Conservation (phyloP, 2,888 invertebrate genomes). For the Eupelmus urozonus region DNA sequence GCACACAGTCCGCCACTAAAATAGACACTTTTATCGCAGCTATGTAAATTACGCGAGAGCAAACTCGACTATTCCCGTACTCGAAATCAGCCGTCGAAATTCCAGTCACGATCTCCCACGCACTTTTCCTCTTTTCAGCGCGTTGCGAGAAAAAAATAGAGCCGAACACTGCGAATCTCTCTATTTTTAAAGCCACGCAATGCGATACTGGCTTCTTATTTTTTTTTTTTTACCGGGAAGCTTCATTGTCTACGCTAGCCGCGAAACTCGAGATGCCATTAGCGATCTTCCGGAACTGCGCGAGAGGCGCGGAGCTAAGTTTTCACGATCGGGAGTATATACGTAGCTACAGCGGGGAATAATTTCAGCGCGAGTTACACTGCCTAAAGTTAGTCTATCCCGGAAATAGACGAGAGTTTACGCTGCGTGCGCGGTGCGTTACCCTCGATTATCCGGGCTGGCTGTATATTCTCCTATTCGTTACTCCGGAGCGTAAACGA, state of each 20-base stretch:
- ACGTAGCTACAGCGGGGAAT: neutral
- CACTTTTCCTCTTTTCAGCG: too few species aligned
- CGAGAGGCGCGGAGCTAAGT: neutral
- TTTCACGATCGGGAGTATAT: neutral
- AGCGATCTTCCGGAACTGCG: neutral
- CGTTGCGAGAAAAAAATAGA: too few species aligned
- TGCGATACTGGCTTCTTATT: too few species aligned
- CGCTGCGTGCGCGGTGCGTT: neutral
- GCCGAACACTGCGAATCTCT: too few species aligned
- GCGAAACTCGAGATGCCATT: constrained; percentile 3
- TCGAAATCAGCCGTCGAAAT: neutral
- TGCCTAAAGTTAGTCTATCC: constrained; percentile 5
- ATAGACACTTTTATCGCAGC: neutral
- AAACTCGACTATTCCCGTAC: neutral
- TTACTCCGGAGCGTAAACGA: too few species aligned
- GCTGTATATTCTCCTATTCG: too few species aligned
- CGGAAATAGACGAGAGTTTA: constrained; percentile 26
- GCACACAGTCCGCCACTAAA: too few species aligned
- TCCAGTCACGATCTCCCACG: neutral
- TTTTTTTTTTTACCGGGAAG: neutral
- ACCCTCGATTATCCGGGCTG: neutral
- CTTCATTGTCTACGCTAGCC: neutral
- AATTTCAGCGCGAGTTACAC: neutral
- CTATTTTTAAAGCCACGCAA: constrained; percentile 3
- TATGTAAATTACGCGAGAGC: too few species aligned